phyloP scores from a whole-genome alignment of 1,140 invertebrate species.

The Scylla paramamosain region DNA sequence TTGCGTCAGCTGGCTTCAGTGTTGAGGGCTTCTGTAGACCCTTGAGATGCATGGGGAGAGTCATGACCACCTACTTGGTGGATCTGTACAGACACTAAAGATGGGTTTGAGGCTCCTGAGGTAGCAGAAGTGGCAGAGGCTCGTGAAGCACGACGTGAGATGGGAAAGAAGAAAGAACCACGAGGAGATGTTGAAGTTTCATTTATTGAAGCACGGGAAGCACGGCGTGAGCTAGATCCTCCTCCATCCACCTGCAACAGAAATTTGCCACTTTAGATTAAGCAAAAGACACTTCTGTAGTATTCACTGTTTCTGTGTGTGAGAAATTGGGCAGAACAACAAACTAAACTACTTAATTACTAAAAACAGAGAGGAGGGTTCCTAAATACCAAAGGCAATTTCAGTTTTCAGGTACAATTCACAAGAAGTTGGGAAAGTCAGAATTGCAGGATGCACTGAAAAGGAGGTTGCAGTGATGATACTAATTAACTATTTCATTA shows the following conservation, averaged over 20 bases:
- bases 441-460: no score
- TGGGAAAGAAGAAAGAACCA: conserved; percentile 77
- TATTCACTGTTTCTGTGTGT: no score
- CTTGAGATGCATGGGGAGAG: conserved; percentile 66
- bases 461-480: no score
- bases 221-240: conserved; percentile 76
- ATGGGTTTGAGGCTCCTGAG: conserved; percentile 73
- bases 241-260: conserved; percentile 70
- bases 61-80: conserved; percentile 62
- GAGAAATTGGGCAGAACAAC: no score
- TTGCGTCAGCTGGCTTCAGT: conserved; percentile 71
- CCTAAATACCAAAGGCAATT: no score
- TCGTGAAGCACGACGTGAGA: conserved; percentile 76
- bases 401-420: no score
- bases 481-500: no score
- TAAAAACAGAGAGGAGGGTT: no score
- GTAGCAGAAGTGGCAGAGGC: conserved; percentile 75
- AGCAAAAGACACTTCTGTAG: no score
- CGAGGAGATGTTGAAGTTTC: conserved; percentile 76
- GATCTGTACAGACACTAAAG: conserved; percentile 74
- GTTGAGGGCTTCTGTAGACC: conserved; percentile 69
- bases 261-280: not conserved
- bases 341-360: no score
- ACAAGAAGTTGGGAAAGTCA: no score
- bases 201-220: conserved; percentile 76